Base-by-base conservation (phyloP, 2,797 vertebrate genomes). In the Odontamblyopus rebecca region DNA sequence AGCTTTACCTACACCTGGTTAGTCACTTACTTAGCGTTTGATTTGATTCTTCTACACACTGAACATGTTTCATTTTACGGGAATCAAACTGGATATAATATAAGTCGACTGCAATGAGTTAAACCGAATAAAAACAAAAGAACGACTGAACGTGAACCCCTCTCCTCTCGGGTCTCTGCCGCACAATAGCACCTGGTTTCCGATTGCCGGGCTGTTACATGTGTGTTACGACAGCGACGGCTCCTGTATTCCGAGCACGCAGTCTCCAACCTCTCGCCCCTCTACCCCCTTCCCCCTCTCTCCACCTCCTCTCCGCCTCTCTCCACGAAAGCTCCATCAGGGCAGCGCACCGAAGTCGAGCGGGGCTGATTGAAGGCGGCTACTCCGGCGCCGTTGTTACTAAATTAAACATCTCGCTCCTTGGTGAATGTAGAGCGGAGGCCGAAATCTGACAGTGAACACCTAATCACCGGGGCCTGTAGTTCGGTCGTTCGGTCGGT, bases 231-330 rank as follows among this genome's bases (percentile, higher is more conserved):
- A 66, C 53, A 68, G 62, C n/a, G 59, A 70, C 76, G 75, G 5
- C 19, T 41, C 1, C 15, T 73, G 59, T 70, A 79, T 78, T 80
- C 77, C 69, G 70, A 84, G 65, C 77, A 75, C 6, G 27, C 71
- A 70, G 18, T 62, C 61, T 62, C 61, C 70, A 54, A 57, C 44
- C 27, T 73, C 65, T 67, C 50, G 60, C 64, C 70, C 50, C 70
- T 56, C 44, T 15, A 13, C 9, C 13, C 1, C 44, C 41, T 44
- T 41, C 54, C 67, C 67, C 41, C 70, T 56, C 71, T 48, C 12
- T 18, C 59, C 57, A 70, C 66, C 41, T 3, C 41, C 41, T 3
- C 41, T 15, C 66, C 41, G 1, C 41, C 41, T 3, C 41, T 15
- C 41, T 62, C 59, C 41, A 50, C 30, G 2, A 8, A 16, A 35